Evolutionary conservation across 2,113 vertebrate genomes (phyloP).

Genomic region (Rhineura floridana): DNA sequence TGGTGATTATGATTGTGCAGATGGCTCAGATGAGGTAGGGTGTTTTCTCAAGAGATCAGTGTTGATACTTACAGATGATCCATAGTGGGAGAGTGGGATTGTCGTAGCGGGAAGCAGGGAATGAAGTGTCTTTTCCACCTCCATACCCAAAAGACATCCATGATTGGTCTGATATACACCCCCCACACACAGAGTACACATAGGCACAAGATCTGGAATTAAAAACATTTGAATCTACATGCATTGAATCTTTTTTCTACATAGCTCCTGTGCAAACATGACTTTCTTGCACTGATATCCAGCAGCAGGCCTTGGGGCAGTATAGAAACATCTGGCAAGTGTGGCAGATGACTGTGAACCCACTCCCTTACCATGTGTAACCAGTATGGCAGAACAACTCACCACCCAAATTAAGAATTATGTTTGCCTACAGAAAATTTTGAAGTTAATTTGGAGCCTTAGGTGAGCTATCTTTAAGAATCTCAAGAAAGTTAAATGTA

Average conservation of each 20-base stretch:
- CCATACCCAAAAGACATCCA: neutral
- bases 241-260: neutral
- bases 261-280: neutral
- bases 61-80: neutral
- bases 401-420: neutral
- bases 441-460: neutral
- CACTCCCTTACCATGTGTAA: neutral
- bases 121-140: neutral
- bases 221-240: neutral
- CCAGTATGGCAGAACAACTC: neutral
- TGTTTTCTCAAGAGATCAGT: neutral
- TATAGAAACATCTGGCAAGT: neutral
- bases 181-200: too few species aligned
- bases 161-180: too few species aligned
- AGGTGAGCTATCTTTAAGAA: neutral
- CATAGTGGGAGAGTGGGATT: neutral
- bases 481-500: too few species aligned
- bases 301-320: neutral
- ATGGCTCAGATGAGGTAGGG: slow-evolving; percentile 95
- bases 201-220: too few species aligned
- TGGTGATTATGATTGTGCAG: slow-evolving; percentile 95
- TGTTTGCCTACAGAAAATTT: neutral
- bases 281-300: neutral
- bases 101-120: neutral
- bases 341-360: neutral